Percentiles rank a stretch among this genome's conserved stretches.
These are phyloP conservation scores for Lysiphlebus fabarum DNA, from an alignment of 1,140 invertebrate species.

Conservation along the genomic window DNA sequence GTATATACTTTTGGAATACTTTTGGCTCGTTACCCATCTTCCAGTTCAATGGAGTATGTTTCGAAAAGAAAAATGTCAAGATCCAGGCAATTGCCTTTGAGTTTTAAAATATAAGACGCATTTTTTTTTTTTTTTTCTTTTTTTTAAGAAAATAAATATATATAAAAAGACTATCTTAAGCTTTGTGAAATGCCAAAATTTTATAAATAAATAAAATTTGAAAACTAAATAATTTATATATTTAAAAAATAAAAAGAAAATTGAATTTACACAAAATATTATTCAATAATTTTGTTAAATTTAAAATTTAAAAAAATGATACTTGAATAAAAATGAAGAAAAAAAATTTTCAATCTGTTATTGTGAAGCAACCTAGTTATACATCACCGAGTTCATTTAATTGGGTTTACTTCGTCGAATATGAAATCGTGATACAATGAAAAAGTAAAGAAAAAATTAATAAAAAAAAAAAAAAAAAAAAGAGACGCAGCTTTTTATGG, in stretches of 20 bases:
- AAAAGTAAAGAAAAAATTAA: neutral
- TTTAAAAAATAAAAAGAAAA: neutral
- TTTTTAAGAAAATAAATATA: too few species aligned
- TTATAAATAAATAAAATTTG: too few species aligned
- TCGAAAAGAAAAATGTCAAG: slow-evolving; percentile 11
- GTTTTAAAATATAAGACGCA: neutral
- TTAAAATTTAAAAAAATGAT: too few species aligned
- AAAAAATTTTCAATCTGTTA: too few species aligned
- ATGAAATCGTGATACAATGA: neutral
- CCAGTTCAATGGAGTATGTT: slow-evolving; percentile 15
- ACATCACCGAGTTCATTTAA: neutral
- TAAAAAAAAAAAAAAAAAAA: too few species aligned
- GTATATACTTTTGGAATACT: slow-evolving; percentile 10
- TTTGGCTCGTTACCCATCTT: slow-evolving; percentile 19
- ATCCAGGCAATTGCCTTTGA: slow-evolving; percentile 1
- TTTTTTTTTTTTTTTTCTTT: too few species aligned
- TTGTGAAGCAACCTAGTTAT: neutral
- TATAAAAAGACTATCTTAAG: neutral
- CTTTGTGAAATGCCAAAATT: too few species aligned
- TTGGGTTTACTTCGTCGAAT: neutral
- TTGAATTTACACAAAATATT: too few species aligned
- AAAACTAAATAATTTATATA: neutral
- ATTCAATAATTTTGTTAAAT: too few species aligned
- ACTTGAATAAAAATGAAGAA: too few species aligned
- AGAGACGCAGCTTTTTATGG: too few species aligned